Evolutionary conservation across 2,888 invertebrate genomes (phyloP), one percentile per base, ranked within the genome.

Genomic region (Callinectes sapidus): DNA sequence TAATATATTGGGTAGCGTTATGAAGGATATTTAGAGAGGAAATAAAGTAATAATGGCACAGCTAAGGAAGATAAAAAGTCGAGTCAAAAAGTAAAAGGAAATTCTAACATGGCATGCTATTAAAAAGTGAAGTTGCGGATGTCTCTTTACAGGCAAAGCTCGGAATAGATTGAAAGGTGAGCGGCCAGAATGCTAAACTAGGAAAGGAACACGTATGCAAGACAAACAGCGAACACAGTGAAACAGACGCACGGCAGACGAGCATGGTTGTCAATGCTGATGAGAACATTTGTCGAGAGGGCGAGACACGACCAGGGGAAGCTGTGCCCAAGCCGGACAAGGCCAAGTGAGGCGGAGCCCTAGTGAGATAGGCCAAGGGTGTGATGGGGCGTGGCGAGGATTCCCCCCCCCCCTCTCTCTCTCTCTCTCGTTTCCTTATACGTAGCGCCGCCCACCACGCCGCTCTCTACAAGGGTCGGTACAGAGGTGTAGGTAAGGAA

Each of bases 321-420:
- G 61, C 61, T 61, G 23, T 23, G 23, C 23, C 61, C 61, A 61
- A 61, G 61, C 61, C 61, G 61, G 61, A 61, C 61, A 61, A 61
- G 61, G 61, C 61, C 61, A 23, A 61, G 23, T 61, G 61, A 61
- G 61, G 61, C 61, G 61, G 61, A 61, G 61, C 85, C 39, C 85
- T 85, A 28, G 16, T 85, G 85, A 85, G 85, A 85, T 39, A 61
- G 61, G 61, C 61, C 61, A 61, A 61, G 61, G 61, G 23, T 61
- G 61, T 23, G 61, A 23, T 61, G 61, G 18, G 61, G 61, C 10
- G 61, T 61, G 61, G 61, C 61, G 23, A 23, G 18, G 61, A 18
- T 61, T 61, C 61, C 23, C 61, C 23, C 61, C 23, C 61, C 23
- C 61, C 23, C 61, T 87, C 87, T 39, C 87, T 87, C 87, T 48